A percentile compares a stretch with the other conserved stretches of the same genome.
Conservation (phyloP, 1,140 invertebrate genomes). For the Caerostris darwini region DNA sequence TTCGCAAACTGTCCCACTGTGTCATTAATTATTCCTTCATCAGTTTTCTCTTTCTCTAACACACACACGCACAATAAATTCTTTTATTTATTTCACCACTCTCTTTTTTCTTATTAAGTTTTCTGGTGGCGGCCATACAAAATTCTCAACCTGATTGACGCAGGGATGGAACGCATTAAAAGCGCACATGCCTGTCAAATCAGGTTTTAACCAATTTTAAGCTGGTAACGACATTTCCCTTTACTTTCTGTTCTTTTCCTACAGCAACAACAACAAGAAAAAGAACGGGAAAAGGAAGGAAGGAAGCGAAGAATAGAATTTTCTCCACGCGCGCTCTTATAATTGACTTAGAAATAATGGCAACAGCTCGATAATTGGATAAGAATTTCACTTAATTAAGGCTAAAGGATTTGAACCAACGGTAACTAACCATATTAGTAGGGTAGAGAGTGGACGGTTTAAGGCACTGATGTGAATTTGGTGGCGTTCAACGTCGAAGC, state of each 20-base stretch:
- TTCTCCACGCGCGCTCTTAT: neutral
- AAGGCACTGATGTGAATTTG: neutral
- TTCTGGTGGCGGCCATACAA: neutral
- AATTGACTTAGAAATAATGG: constrained; percentile 73
- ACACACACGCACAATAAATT: neutral
- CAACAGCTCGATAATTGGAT: constrained; percentile 74
- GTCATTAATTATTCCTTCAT: constrained; percentile 36
- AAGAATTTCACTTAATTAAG: constrained; percentile 75
- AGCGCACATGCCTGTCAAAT: constrained; percentile 43
- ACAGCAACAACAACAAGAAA: neutral
- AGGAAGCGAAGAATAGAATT: constrained; percentile 45
- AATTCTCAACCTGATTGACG: neutral
- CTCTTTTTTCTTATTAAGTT: neutral
- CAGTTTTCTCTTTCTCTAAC: neutral
- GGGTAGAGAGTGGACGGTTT: constrained; percentile 15
- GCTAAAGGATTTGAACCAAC: constrained; percentile 71
- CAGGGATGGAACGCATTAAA: constrained; percentile 7
- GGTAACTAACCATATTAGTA: constrained; percentile 53
- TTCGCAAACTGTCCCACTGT: neutral
- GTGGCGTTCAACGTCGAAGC: neutral
- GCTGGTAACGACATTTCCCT: constrained; percentile 39
- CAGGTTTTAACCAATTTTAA: constrained; percentile 38
- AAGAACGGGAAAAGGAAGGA: neutral
- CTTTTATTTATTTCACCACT: neutral
- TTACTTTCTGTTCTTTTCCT: neutral